phyloP scores from a whole-genome alignment of 2,797 vertebrate genomes.

The Heteromormyrus szaboi region DNA sequence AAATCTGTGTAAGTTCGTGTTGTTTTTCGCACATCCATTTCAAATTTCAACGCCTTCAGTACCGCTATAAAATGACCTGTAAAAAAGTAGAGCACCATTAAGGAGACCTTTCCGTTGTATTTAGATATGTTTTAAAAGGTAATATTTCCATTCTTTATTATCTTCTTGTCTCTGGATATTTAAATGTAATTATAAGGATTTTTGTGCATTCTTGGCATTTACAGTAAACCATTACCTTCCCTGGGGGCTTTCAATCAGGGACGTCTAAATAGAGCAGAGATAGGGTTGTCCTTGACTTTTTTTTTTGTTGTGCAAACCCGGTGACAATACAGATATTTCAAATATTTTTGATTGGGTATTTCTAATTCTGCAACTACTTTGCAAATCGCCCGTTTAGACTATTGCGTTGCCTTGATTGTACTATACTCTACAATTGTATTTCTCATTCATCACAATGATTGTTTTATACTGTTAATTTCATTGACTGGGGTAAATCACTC shows the following conservation, averaged over 20 bases:
- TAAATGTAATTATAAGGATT: background rate
- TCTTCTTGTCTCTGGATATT: background rate
- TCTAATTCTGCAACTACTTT: background rate
- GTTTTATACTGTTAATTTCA: background rate
- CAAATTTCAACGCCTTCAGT: background rate
- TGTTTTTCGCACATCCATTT: background rate
- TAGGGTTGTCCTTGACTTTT: background rate
- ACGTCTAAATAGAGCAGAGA: background rate
- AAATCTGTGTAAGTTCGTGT: background rate
- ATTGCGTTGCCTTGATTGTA: background rate
- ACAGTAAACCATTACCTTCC: background rate
- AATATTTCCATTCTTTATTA: background rate
- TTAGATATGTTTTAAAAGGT: background rate
- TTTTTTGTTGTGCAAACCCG: background rate
- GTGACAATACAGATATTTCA: background rate
- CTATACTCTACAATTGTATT: background rate
- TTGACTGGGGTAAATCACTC: background rate
- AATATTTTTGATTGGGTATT: background rate
- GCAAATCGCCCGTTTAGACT: background rate
- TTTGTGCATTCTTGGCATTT: background rate
- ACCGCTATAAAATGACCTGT: background rate
- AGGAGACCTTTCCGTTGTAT: background rate
- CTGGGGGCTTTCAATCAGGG: background rate
- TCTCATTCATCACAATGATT: background rate
- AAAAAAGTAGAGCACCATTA: background rate